phyloP scores from a whole-genome alignment of 2,797 vertebrate genomes.

The Siniperca scherzeri region DNA sequence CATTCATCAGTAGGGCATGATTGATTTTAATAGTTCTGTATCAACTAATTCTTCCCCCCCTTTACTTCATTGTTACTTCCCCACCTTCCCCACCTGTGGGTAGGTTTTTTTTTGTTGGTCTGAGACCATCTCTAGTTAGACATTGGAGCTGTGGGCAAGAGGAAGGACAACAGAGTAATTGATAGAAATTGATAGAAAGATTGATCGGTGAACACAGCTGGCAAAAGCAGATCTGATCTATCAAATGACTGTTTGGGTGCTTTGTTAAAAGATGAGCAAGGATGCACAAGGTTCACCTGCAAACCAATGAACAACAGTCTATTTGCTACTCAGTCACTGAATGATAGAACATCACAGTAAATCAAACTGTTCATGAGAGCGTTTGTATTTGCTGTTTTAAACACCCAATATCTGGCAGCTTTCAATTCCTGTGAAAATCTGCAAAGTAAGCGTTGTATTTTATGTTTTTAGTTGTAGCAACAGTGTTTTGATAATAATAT shows the following conservation, averaged over 20 bases:
- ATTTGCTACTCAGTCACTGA: neutral
- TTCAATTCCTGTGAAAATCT: neutral
- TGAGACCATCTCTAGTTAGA: neutral
- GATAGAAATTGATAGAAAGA: neutral
- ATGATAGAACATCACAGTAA: neutral
- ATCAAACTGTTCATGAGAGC: neutral
- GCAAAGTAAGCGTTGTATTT: too few relatives aligned
- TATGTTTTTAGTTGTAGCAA: too few relatives aligned
- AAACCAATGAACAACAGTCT: neutral
- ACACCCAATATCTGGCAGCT: neutral
- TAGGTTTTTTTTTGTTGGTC: neutral
- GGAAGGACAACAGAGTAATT: neutral
- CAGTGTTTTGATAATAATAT: too few relatives aligned
- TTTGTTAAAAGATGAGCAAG: constrained; percentile 18
- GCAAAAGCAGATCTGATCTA: constrained; percentile 9
- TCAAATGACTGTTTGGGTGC: neutral
- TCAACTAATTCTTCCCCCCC: neutral
- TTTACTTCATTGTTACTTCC: neutral
- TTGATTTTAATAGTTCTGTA: neutral
- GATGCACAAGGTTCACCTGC: neutral
- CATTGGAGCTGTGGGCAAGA: neutral
- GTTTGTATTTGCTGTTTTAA: neutral
- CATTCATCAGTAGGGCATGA: neutral
- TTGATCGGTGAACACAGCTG: constrained; percentile 16
- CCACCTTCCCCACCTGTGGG: neutral